Percentiles rank a stretch among this genome's conserved stretches.
Evolutionary conservation across 2,888 invertebrate species (phyloP).

Genomic region (Gymnocheta viridis): DNA sequence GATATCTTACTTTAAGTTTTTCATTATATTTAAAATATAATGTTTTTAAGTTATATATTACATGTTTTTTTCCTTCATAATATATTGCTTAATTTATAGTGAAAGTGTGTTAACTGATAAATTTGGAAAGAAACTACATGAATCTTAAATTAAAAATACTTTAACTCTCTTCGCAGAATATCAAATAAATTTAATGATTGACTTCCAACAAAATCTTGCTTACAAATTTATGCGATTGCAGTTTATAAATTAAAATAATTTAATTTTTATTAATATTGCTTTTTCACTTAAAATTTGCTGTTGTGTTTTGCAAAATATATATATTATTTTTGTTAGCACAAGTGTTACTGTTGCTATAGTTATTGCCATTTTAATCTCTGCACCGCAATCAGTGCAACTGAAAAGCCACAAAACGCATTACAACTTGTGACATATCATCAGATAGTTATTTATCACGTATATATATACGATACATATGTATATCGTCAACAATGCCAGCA

Average conservation of each 20-base stretch:
- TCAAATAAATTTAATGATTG: background rate
- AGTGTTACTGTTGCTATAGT: slow-evolving; percentile 26
- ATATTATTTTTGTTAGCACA: slow-evolving; percentile 8
- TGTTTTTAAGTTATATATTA: no score
- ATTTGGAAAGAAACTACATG: no score
- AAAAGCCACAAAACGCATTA: slow-evolving; percentile 70
- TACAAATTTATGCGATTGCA: slow-evolving; percentile 6
- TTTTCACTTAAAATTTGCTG: background rate
- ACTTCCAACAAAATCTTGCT: background rate
- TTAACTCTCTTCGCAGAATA: no score
- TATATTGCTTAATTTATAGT: no score
- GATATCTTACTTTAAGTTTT: no score
- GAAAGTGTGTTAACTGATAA: no score
- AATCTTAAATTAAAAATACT: no score
- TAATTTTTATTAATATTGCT: slow-evolving; percentile 16
- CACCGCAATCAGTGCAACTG: slow-evolving; percentile 67
- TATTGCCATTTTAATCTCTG: slow-evolving; percentile 61
- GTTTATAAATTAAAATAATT: slow-evolving; percentile 38
- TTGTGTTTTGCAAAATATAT: background rate
- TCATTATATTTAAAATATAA: no score
- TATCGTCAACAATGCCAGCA: slow-evolving; percentile 50
- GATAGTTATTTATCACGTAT: slow-evolving; percentile 67
- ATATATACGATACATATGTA: background rate
- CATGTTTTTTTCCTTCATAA: no score
- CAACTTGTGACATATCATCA: slow-evolving; percentile 71